Base-by-base conservation (phyloP, 2,888 invertebrate species). In the Brenthis hecate region DNA sequence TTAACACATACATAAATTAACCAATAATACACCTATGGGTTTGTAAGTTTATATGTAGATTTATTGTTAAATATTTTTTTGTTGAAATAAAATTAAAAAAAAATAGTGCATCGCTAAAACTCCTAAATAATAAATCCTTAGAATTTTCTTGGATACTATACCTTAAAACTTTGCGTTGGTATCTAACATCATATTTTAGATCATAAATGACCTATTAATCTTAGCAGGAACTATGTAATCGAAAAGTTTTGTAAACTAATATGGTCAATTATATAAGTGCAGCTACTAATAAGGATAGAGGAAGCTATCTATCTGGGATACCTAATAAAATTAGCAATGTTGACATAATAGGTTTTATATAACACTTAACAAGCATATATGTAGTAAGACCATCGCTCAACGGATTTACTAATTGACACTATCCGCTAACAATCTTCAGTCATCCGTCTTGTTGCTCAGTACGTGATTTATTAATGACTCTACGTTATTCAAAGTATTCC, bases 381-480 rank as follows among this genome's bases (percentile, higher is more conserved):
- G 73, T 72, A 74, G 74, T 80, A 77, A 77, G 76, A 80, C 74
- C 72, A 81, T 81, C 77, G 76, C 76, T 74, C 71, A 76, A 64
- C 69, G 69, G 72, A 67, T 68, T 66, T 64, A 70, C 79, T 83
- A 81, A 83, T 83, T 83, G 80, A 81, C 80, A 72, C 74, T 78
- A 81, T 81, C 81, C 72, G 71, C 68, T 69, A 73, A 74, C 74
- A 73, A 80, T 80, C 80, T 77, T 69, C 71, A 75, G 71, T 74
- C 75, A 75, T 74, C 74, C 73, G 72, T 75, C 76, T 75, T 71
- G 66, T 72, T 65, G 64, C 56, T 68, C 28, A 73, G 72, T 71
- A 56, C 56, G 60, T 66, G 53, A 53, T 65, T 76, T 75, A 74
- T 75, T 71, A 72, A 72, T 70, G 69, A 66, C 43, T 56, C 63